Base-by-base conservation (phyloP, 2,113 vertebrate species). In the Sebastes schlegelii region DNA sequence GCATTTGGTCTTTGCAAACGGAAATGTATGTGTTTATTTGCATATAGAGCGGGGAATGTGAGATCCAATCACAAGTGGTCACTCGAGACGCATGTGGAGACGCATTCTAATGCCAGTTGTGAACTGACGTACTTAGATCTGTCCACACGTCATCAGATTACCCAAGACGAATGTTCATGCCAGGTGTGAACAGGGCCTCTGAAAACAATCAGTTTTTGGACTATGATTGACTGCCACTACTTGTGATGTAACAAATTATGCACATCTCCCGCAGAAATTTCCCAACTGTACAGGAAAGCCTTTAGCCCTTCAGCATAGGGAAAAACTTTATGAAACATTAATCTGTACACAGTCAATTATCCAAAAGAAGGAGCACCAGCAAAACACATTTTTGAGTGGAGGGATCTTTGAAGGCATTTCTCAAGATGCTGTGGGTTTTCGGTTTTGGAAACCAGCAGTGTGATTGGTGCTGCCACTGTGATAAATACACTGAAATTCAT, bases 381-480 rank as follows among this genome's bases (percentile, higher is more conserved):
- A 51, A 67, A 9, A 13, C 51, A n/a, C 17, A 51, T 11, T 17
- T 52, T 58, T 21, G 6, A 55, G 4, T 16, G 19, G 17, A 74
- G 10, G 42, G 7, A 5, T 69, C 10, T 65, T 45, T 61, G 5
- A 46, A 34, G 26, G 51, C 6, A 54, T 74, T 63, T 54, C 58
- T 69, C 11, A 26, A 23, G 17, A 74, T 62, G 23, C 72, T 74
- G 46, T 43, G 19, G 58, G 67, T 21, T 77, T 78, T 64, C 40
- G 45, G 12, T 8, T 23, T 34, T 13, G 6, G 40, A 45, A 77
- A 87, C 34, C 46, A 70, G 63, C 10, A 10, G 4, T n/a, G 69
- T 62, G 76, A 86, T 51, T 72, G 8, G 26, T 73, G 77, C 66
- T 84, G 69, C 74, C 51, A 49, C 57, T 74, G 23, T 75, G 72